These are phyloP conservation scores for Ptilonorhynchus violaceus DNA, from an alignment of 2,113 vertebrate species.

Conservation along the genomic window DNA sequence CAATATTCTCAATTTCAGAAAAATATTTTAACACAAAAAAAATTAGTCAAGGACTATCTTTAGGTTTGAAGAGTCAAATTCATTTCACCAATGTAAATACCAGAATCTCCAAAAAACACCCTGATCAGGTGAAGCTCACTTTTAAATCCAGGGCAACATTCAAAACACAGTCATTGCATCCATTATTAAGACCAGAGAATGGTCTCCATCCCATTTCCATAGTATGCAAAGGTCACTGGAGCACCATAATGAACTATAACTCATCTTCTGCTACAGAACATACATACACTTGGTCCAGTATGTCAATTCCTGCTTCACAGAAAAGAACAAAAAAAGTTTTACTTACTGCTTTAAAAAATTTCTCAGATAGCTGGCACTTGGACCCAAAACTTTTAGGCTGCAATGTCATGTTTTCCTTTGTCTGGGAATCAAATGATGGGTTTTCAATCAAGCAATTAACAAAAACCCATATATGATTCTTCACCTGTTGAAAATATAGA, in stretches of 20 bases:
- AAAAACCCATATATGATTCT: slow-evolving; percentile 99
- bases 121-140: background rate
- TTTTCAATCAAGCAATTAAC: slow-evolving; percentile 98
- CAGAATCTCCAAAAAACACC: background rate
- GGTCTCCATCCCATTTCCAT: background rate
- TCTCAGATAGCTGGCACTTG: slow-evolving; percentile 93
- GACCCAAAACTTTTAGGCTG: slow-evolving; percentile 98
- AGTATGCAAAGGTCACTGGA: background rate
- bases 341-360: slow-evolving; percentile 93
- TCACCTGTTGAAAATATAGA: slow-evolving; percentile 80
- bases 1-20: background rate
- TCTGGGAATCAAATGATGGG: slow-evolving; percentile 96
- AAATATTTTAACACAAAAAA: background rate
- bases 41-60: background rate
- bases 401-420: slow-evolving; percentile 99
- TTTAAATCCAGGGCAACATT: background rate
- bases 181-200: background rate
- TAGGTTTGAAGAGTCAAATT: background rate
- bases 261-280: background rate
- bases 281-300: background rate
- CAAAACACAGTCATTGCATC: background rate
- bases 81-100: background rate
- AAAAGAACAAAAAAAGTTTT: background rate
- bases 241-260: background rate
- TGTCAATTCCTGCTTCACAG: background rate